Evolutionary conservation across 1,140 invertebrate genomes (phyloP).

Genomic region (Himalopsyche phryganea): DNA sequence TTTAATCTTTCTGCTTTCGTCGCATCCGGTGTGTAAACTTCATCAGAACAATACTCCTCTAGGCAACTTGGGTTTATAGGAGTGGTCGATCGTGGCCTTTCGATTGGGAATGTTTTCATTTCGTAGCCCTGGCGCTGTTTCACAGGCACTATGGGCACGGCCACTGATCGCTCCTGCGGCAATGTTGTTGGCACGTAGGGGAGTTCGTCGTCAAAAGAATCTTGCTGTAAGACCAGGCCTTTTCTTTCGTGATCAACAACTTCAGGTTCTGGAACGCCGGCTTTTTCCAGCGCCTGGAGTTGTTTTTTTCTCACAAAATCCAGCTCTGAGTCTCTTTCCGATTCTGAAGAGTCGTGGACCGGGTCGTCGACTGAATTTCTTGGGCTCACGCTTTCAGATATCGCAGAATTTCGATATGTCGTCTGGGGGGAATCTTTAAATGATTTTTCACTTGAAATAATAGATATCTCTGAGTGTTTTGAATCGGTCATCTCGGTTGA

Average conservation of each 20-base stretch:
- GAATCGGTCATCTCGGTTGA: slow-evolving; percentile 24
- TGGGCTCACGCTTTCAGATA: slow-evolving; percentile 19
- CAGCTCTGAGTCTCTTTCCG: slow-evolving; percentile 68
- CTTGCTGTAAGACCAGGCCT: slow-evolving; percentile 71
- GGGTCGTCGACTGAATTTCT: slow-evolving; percentile 47
- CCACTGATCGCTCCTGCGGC: slow-evolving; percentile 75
- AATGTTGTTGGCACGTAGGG: slow-evolving; percentile 84
- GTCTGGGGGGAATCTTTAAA: slow-evolving; percentile 33
- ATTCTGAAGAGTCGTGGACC: slow-evolving; percentile 70
- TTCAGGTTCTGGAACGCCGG: slow-evolving; percentile 35
- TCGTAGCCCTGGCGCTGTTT: slow-evolving; percentile 67
- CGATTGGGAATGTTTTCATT: slow-evolving; percentile 77
- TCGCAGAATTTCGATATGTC: slow-evolving; percentile 10
- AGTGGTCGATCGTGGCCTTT: slow-evolving; percentile 80
- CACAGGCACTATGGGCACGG: slow-evolving; percentile 75
- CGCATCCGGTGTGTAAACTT: slow-evolving; percentile 40
- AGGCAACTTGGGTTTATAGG: slow-evolving; percentile 73
- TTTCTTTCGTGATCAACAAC: slow-evolving; percentile 64
- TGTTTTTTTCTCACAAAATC: slow-evolving; percentile 34
- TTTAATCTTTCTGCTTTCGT: slow-evolving; percentile 60
- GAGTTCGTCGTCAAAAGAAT: slow-evolving; percentile 82
- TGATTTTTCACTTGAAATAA: slow-evolving; percentile 22
- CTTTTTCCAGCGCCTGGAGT: slow-evolving; percentile 32
- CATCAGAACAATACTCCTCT: slow-evolving; percentile 66
- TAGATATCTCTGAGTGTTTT: slow-evolving; percentile 15